Base-by-base conservation (phyloP, 2,113 vertebrate species). In the Prinia subflava region DNA sequence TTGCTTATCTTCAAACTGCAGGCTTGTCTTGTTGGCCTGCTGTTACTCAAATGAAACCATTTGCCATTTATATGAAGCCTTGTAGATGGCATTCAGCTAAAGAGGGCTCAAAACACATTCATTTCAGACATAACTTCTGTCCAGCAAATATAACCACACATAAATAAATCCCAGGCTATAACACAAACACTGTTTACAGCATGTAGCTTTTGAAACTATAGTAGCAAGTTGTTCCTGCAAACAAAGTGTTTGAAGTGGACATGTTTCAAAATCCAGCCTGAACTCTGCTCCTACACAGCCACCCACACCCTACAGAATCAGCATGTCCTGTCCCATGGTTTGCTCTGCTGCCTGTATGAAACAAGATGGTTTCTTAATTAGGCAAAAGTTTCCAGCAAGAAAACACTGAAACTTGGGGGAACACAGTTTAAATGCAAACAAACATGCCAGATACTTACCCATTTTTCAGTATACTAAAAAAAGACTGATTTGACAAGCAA, bases 1-100 rank as follows among this genome's bases (percentile, higher is more conserved):
- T 88, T 79, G 50, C 86, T 87, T 93, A 93, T 94, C 87, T 95
- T 80, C 65, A 82, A 68, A 46, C 25, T 76, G 60, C 90, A 96
- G 56, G 41, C 50, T 74, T 87, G 49, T 53, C 67, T 73, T 42
- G 18, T 10, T 76, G 79, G 67, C 41, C 50, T 73, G 55, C 50
- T 85, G 46, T 39, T 91, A 70, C 59, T 80, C 57, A 62, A 22
- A 68, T 21, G 78, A 90, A 95, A 60, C 27, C 64, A 74, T 44
- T 23, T 83, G 25, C 14, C 7, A 1, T 80, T 69, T 44, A 56
- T 44, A 44, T 31, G 37, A 31, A 85, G 15, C 27, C 19, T 52
- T 80, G 62, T 23, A 74, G 55, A 65, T 13, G 24, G 42, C 68
- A 62, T 42, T 64, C 52, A 89, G 64, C 44, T 35, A 46, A 50